A percentile compares a stretch with the other conserved stretches of the same genome.
Conservation (phyloP, 2,888 invertebrate species). For the Meta bourneti region DNA sequence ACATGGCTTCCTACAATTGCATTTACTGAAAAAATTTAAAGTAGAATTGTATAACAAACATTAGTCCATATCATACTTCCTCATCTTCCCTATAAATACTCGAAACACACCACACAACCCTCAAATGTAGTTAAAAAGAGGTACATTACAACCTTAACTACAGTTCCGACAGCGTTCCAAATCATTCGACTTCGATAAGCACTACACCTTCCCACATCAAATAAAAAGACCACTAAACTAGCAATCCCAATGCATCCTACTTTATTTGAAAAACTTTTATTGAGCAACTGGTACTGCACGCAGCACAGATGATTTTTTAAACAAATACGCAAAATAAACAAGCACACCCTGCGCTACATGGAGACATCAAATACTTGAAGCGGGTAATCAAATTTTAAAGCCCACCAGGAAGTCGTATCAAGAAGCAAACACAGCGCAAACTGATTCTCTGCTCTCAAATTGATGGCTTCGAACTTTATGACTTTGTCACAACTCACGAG, state of each 20-base stretch:
- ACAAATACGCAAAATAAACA: neutral
- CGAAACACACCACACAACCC: no score
- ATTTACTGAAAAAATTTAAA: no score
- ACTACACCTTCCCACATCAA: neutral
- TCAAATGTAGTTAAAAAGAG: no score
- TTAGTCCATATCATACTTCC: no score
- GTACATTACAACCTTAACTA: neutral
- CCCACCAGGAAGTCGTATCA: no score
- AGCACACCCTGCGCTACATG: neutral
- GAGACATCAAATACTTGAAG: neutral
- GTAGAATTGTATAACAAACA: no score
- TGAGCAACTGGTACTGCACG: neutral
- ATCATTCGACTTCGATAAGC: neutral
- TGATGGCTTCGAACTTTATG: conserved; percentile 52
- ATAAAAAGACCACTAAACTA: neutral
- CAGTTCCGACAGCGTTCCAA: neutral
- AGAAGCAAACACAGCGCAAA: conserved; percentile 1
- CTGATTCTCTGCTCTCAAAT: conserved; percentile 14
- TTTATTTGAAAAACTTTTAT: neutral
- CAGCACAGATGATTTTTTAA: neutral
- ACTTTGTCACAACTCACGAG: conserved; percentile 37
- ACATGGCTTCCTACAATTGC: no score
- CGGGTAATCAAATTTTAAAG: conserved; percentile 51
- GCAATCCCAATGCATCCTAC: neutral
- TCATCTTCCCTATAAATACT: no score